A percentile compares a stretch with the other conserved stretches of the same genome.
phyloP scores from a whole-genome alignment of 2,888 invertebrate species.

The Sarcophaga variegata region DNA sequence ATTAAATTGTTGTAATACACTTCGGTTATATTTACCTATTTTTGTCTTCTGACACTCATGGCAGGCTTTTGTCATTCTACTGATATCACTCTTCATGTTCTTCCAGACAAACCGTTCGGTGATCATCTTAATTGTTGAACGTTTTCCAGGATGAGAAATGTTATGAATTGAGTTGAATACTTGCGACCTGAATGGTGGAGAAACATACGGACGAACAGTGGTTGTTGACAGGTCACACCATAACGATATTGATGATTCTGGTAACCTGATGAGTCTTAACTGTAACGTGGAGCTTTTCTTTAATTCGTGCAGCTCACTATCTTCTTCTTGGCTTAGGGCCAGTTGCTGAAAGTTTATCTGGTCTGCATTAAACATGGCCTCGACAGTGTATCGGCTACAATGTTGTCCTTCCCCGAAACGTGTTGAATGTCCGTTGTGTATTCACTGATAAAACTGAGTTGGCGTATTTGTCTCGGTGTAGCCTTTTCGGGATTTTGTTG shows the following conservation, averaged over 20 bases:
- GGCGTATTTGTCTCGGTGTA: slow-evolving; percentile 13
- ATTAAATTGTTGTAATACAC: slow-evolving; percentile 8
- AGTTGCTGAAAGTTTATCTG: slow-evolving; percentile 7
- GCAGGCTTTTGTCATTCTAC: slow-evolving; percentile 50
- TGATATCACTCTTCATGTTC: slow-evolving; percentile 47
- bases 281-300: slow-evolving; percentile 32
- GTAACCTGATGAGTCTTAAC: slow-evolving; percentile 39
- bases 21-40: slow-evolving; percentile 63
- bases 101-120: slow-evolving; percentile 37
- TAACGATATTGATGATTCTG: slow-evolving; percentile 27
- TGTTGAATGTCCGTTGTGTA: slow-evolving; percentile 31
- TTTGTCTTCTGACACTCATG: slow-evolving; percentile 41
- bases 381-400: slow-evolving; percentile 6
- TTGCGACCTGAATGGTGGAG: not conserved
- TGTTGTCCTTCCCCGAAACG: slow-evolving; percentile 8
- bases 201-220: slow-evolving; percentile 40
- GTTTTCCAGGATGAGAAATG: slow-evolving; percentile 17
- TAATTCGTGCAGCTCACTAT: not conserved
- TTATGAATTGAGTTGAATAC: slow-evolving; percentile 21
- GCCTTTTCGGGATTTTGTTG: slow-evolving; percentile 39
- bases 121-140: slow-evolving; percentile 36
- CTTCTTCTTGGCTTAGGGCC: not conserved
- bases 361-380: slow-evolving; percentile 6
- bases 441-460: slow-evolving; percentile 31
- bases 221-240: slow-evolving; percentile 57